Percentiles rank a stretch among this genome's conserved stretches.
phyloP scores from a whole-genome alignment of 2,888 invertebrate genomes.

The Emmelina monodactyla region DNA sequence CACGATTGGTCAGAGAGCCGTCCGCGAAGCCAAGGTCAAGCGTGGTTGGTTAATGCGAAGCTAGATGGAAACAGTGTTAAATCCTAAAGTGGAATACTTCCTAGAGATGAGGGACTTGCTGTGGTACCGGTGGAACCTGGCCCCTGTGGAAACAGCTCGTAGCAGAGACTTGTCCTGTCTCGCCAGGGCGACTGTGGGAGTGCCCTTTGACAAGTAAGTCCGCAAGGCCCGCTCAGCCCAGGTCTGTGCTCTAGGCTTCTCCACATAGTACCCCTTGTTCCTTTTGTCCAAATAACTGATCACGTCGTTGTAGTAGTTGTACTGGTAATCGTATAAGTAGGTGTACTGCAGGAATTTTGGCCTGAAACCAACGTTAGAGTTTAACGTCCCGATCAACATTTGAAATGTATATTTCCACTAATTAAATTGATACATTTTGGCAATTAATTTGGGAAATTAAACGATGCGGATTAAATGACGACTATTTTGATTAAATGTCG shows the following conservation, averaged over 20 bases:
- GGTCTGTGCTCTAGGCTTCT: conserved; percentile 80
- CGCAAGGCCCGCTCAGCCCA: conserved; percentile 86
- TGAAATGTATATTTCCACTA: no score
- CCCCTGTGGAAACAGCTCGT: conserved; percentile 70
- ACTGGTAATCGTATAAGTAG: conserved; percentile 84
- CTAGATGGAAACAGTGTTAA: conserved; percentile 59
- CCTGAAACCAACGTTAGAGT: conserved; percentile 62
- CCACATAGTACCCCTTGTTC: conserved; percentile 72
- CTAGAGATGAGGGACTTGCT: conserved; percentile 77
- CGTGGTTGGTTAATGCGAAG: conserved; percentile 50
- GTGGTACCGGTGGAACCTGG: conserved; percentile 77
- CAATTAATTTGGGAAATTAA: no score
- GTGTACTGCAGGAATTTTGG: conserved; percentile 83
- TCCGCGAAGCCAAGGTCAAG: conserved; percentile 52
- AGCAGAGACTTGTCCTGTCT: conserved; percentile 67
- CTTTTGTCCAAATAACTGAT: conserved; percentile 83
- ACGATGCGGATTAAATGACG: no score
- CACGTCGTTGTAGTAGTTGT: conserved; percentile 87
- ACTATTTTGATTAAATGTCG: no score
- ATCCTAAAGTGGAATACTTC: conserved; percentile 70
- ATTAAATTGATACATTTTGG: no score
- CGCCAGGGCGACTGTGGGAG: conserved; percentile 72
- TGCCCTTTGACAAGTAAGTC: conserved; percentile 72
- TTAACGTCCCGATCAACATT: no score
- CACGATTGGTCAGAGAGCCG: conserved; percentile 37